Evolutionary conservation across 2,113 vertebrate species (phyloP).

Genomic region (Pollachius pollachius): DNA sequence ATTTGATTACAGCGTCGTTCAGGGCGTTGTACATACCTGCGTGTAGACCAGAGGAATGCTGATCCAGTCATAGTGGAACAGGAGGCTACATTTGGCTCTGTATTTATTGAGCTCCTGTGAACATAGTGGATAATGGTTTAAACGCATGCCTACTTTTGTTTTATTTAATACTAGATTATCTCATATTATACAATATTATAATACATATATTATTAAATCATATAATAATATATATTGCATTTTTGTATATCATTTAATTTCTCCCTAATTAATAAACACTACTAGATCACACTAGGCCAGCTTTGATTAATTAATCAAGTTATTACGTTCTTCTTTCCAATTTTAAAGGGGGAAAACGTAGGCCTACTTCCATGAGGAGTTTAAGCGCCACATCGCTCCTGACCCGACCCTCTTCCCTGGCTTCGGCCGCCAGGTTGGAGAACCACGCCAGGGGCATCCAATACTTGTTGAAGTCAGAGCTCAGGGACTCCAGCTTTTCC

Average conservation of each 20-base stretch:
- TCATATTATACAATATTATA: no score
- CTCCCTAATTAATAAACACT: no score
- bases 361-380: slow-evolving; percentile 84
- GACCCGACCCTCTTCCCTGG: slow-evolving; percentile 78
- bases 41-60: slow-evolving; percentile 91
- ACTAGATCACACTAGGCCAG: no score
- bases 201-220: no score
- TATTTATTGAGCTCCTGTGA: slow-evolving; percentile 87
- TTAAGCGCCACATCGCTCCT: slow-evolving; percentile 82
- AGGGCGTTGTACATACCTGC: slow-evolving; percentile 64
- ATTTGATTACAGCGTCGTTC: no score
- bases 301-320: no score
- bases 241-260: no score
- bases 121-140: slow-evolving; percentile 12
- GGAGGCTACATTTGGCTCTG: slow-evolving; percentile 83
- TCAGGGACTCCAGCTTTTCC: slow-evolving; percentile 79
- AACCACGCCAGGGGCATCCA: slow-evolving; percentile 92
- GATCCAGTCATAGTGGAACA: slow-evolving; percentile 92
- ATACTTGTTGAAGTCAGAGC: slow-evolving; percentile 91
- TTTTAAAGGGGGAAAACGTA: background rate
- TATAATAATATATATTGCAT: no score
- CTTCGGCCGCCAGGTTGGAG: slow-evolving; percentile 81
- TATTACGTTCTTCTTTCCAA: no score
- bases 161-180: no score
- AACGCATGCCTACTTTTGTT: no score